Percentiles rank a stretch among this genome's conserved stretches.
phyloP scores from a whole-genome alignment of 2,797 vertebrate genomes.

The Hipposideros larvatus region DNA sequence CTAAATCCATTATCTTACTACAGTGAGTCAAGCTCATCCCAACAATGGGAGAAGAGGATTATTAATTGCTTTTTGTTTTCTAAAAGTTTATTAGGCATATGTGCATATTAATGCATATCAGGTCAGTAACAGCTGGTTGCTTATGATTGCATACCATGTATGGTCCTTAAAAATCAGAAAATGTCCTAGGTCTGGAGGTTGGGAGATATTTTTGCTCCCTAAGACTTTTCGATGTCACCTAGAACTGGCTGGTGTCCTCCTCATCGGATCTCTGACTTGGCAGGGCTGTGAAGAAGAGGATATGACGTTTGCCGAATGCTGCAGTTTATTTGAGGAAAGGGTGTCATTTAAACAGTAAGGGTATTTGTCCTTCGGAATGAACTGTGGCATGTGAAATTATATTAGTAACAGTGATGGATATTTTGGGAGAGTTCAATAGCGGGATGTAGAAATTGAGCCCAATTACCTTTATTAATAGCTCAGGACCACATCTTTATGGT shows the following conservation, averaged over 20 bases:
- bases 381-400: constrained; percentile 43
- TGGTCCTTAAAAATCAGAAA: constrained; percentile 40
- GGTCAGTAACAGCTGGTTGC: not conserved
- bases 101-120: constrained; percentile 61
- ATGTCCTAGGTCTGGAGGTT: not conserved
- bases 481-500: constrained; percentile 46
- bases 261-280: not conserved
- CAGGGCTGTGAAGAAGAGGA: not conserved
- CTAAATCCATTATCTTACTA: constrained; percentile 74
- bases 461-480: constrained; percentile 64
- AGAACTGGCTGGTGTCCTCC: not conserved
- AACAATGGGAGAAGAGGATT: constrained; percentile 60
- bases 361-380: constrained; percentile 45
- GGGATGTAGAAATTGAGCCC: constrained; percentile 50
- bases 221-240: not conserved
- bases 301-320: not conserved
- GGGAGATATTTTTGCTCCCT: not conserved
- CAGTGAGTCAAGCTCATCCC: constrained; percentile 46
- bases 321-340: constrained; percentile 55
- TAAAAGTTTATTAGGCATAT: constrained; percentile 64
- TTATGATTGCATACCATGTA: not conserved
- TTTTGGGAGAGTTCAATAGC: constrained; percentile 50
- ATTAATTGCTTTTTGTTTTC: constrained; percentile 64
- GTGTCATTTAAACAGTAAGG: constrained; percentile 33
- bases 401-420: constrained; percentile 55